phyloP scores from a whole-genome alignment of 2,113 vertebrate genomes.

The Butorides virescens region DNA sequence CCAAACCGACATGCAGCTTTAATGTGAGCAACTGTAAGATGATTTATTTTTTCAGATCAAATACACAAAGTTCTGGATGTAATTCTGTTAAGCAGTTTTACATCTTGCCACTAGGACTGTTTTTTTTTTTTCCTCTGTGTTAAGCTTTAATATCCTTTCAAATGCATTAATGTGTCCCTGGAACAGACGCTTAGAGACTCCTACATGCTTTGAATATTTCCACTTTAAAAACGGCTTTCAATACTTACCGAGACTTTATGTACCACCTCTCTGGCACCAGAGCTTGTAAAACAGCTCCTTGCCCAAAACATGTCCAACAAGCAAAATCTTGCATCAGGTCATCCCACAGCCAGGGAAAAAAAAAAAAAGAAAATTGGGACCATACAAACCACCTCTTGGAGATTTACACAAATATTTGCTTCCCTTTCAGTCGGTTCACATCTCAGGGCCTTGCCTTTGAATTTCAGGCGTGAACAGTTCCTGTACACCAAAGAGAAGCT shows the following conservation, averaged over 20 bases:
- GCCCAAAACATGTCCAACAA: constrained; percentile 31
- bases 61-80: constrained; percentile 73
- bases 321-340: constrained; percentile 49
- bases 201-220: constrained; percentile 77
- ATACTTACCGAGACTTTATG: constrained; percentile 62
- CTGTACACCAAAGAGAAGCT: neutral
- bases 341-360: neutral
- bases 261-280: constrained; percentile 61
- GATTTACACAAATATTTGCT: neutral
- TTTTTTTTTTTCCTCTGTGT: constrained; percentile 52
- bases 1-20: constrained; percentile 60
- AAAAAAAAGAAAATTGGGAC: neutral
- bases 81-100: constrained; percentile 79
- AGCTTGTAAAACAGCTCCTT: constrained; percentile 64
- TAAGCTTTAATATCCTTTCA: constrained; percentile 81
- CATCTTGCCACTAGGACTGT: constrained; percentile 72
- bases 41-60: constrained; percentile 68
- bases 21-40: constrained; percentile 64
- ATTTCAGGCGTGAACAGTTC: neutral
- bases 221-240: constrained; percentile 75
- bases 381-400: neutral
- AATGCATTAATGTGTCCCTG: constrained; percentile 76
- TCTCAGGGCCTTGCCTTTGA: neutral
- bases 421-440: neutral
- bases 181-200: constrained; percentile 74